Conservation (phyloP, 2,888 invertebrate genomes). For the Apocheima hispidaria region DNA sequence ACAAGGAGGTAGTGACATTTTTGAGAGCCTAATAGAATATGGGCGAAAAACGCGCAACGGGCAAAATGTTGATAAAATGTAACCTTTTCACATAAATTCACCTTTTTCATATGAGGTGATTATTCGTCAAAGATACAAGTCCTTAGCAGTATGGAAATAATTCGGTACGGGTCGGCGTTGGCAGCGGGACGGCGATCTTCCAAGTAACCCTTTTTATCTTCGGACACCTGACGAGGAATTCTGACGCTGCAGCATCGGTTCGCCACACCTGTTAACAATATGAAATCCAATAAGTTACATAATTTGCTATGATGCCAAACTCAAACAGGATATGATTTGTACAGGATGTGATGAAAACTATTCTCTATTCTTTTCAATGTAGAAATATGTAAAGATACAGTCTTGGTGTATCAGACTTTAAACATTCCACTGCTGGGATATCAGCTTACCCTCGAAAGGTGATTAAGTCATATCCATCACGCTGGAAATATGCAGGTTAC, state of each 20-base stretch:
- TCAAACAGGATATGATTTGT: too few species aligned
- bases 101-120: not conserved
- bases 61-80: not conserved
- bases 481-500: too few species aligned
- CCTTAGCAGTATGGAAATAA: constrained; percentile 91
- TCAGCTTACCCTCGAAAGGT: too few species aligned
- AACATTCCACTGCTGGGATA: too few species aligned
- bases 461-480: too few species aligned
- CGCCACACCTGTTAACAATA: constrained; percentile 90
- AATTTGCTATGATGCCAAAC: not conserved
- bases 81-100: not conserved
- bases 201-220: constrained; percentile 96
- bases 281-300: not conserved
- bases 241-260: constrained; percentile 97
- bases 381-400: too few species aligned
- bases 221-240: constrained; percentile 96
- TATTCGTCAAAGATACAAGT: constrained; percentile 94
- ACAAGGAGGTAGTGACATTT: not conserved
- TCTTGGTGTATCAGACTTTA: too few species aligned
- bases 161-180: constrained; percentile 96
- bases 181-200: constrained; percentile 97
- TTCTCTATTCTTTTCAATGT: not conserved
- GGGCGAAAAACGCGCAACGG: not conserved
- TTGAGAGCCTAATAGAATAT: too few species aligned
- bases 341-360: not conserved